phyloP scores from a whole-genome alignment of 2,797 vertebrate genomes.

The Graptemys geographica region DNA sequence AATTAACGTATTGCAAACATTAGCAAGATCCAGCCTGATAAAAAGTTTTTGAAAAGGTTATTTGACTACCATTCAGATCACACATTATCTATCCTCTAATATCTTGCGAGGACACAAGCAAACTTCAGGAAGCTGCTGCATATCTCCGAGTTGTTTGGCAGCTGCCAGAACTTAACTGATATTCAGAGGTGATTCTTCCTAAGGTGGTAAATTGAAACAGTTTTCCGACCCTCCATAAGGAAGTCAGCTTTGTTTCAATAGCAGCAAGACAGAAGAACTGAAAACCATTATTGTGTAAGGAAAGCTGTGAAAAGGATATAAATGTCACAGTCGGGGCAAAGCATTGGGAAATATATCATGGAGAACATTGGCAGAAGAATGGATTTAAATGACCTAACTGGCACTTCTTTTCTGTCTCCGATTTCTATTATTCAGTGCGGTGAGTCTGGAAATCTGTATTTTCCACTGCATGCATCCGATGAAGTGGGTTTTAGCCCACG shows the following conservation, averaged over 20 bases:
- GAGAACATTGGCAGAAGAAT: accelerated
- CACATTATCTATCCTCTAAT: not conserved
- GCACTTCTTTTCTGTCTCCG: not conserved
- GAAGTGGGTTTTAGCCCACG: too few relatives aligned
- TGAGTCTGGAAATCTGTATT: not conserved
- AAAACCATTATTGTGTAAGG: not conserved
- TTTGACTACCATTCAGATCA: not conserved
- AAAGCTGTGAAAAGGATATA: not conserved
- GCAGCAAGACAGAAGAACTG: accelerated
- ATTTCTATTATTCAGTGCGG: not conserved
- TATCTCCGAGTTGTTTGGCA: accelerated
- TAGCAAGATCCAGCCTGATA: not conserved
- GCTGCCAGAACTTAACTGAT: not conserved
- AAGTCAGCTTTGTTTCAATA: not conserved
- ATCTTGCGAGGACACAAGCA: accelerated
- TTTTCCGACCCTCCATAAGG: accelerated
- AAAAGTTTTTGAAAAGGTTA: not conserved
- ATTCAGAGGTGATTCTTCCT: accelerated
- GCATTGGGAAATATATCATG: accelerated
- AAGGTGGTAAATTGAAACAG: accelerated
- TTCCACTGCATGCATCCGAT: too few relatives aligned
- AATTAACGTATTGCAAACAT: not conserved
- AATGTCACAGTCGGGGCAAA: not conserved
- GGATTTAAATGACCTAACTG: accelerated
- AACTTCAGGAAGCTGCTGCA: not conserved